Base-by-base conservation (phyloP, 2,113 vertebrate genomes). In the Uria lomvia region DNA sequence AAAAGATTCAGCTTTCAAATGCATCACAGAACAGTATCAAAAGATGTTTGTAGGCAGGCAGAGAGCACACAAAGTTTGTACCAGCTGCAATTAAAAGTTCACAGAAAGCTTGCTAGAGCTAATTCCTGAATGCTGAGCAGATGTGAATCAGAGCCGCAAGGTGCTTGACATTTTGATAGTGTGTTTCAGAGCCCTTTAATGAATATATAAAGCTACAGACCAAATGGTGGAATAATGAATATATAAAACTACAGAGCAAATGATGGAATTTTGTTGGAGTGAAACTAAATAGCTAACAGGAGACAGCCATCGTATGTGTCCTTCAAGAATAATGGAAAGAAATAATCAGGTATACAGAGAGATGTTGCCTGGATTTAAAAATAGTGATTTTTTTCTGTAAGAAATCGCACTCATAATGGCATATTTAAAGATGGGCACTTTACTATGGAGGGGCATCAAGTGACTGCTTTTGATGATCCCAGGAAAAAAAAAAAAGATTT, bases 71-170 rank as follows among this genome's bases (percentile, higher is more conserved):
- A 24, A 77, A 88, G 55, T 88, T 88, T 93, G 55, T 45, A 38
- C 26, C 68, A 90, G 50, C 42, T 84, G 55, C 82, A 95, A 95
- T 93, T 95, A 83, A 88, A 97, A 92, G 85, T 86, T 83, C 47
- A 40, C 59, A 71, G 76, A 58, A 84, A 63, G 36, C 42, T 93
- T 96, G 38, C 47, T 86, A 47, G 50, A 77, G 38, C 63, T 67
- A 76, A 78, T 80, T 86, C 29, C 50, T 83, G 93, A 95, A 71
- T 90, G 23, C 32, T 77, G 85, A 92, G 67, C 58, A 93, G 90
- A 85, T 1, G 0, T 80, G 66, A 94, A 92, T 96, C 85, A 87
- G 73, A 92, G 40, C 43, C 5, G 2, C 68, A 68, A 91, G 68
- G 88, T 67, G 30, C 63, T 84, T 96, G 82, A 91, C 76, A 95